Percentiles rank a stretch among this genome's conserved stretches.
Evolutionary conservation across 2,113 vertebrate species (phyloP).

Genomic region (Damaliscus lunatus): DNA sequence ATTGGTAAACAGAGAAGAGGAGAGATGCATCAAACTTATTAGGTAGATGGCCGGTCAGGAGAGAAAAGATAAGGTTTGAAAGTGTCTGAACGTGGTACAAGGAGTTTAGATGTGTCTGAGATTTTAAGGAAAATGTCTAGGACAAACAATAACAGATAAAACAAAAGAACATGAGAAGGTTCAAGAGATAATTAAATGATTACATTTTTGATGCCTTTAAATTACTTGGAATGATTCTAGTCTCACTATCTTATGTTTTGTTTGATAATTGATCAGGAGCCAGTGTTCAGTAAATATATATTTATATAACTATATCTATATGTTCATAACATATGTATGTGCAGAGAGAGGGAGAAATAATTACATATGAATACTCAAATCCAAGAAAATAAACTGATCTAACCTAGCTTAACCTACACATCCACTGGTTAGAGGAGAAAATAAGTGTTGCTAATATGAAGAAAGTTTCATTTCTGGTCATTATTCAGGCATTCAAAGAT

Average conservation of each 20-base stretch:
- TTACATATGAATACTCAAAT: neutral
- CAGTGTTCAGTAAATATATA: neutral
- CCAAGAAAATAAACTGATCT: neutral
- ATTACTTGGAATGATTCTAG: slow-evolving; percentile 1
- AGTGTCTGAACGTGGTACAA: neutral
- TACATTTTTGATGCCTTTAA: neutral
- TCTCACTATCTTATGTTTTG: neutral
- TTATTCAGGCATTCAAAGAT: neutral
- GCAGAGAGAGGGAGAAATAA: neutral
- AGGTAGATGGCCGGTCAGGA: neutral
- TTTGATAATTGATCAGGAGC: neutral
- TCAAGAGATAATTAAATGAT: neutral
- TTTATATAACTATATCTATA: neutral
- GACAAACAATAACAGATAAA: neutral
- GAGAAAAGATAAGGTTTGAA: neutral
- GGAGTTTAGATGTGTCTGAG: neutral
- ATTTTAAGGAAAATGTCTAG: neutral
- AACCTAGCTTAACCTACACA: neutral
- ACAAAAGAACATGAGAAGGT: neutral
- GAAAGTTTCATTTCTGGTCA: neutral
- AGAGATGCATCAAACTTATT: too few relatives aligned
- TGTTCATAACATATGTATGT: neutral
- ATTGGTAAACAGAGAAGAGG: neutral
- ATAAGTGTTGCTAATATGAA: neutral
- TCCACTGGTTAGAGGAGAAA: neutral